Base-by-base conservation (phyloP, 2,797 vertebrate species). In the Nannoperca australis region DNA sequence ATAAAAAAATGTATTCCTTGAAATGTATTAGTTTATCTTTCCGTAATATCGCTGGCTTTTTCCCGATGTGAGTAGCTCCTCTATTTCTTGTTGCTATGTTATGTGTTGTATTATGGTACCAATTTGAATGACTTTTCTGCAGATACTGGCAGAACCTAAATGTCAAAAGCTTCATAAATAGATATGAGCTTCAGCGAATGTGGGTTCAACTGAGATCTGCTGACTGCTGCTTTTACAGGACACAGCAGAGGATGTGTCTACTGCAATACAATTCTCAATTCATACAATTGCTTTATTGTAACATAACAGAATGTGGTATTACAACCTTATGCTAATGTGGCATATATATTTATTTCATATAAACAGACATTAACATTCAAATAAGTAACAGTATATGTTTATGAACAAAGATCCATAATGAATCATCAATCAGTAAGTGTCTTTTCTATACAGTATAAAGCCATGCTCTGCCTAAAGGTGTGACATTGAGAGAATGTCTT, bases 151-250 rank as follows among this genome's bases (percentile, higher is more conserved):
- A 61, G 38, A 50, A 3, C 62, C 32, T 44, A 78, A 78, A 79
- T 85, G 76, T 82, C 79, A 82, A 4, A 84, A 67, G 67, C 42
- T 53, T 30, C 63, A 44, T 76, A 47, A 61, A 76, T 65, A 47
- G 27, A 61, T 55, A 47, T 79, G 68, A 63, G 62, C 45, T 54
- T 15, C 66, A 49, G 49, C 18, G 24, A 53, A n/a, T 36, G 58
- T 30, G 36, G 64, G 62, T 67, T 76, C 47, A 65, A 17, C 32
- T 50, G 60, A 65, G 54, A 81, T 77, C 6, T 78, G 78, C 83
- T 78, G 66, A 81, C 61, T 71, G 56, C 32, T 81, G 76, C 55
- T 63, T 5, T 51, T 18, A 24, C 24, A 27, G 50, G 55, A 66
- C 51, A 24, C 24, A 10, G 36, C 47, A 20, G 27, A 56, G 53